These are phyloP conservation scores for Drosophila asahinai DNA, from an alignment of 1,140 invertebrate species.

Conservation along the genomic window DNA sequence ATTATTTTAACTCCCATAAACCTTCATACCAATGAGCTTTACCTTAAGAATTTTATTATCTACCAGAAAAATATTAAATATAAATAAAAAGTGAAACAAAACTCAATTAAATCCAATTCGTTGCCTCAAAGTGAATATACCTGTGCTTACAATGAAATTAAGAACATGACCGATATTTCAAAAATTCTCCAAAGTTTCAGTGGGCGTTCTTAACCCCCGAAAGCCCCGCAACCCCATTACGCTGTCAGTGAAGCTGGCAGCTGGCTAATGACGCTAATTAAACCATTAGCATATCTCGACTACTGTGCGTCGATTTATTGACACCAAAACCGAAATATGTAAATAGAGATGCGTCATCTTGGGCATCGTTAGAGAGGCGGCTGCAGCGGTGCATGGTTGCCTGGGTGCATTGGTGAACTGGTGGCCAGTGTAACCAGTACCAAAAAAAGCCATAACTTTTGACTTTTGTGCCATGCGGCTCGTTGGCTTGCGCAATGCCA, in stretches of 20 bases:
- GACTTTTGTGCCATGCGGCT: constrained; percentile 59
- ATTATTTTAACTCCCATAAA: too few relatives aligned
- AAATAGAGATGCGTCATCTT: constrained; percentile 75
- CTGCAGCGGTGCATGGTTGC: constrained; percentile 16
- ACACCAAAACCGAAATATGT: constrained; percentile 64
- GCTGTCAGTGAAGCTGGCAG: neutral
- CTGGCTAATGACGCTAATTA: constrained; percentile 57
- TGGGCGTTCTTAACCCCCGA: neutral
- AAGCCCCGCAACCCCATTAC: neutral
- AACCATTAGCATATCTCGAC: constrained; percentile 58
- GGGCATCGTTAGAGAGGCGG: constrained; percentile 34
- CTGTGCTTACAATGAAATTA: neutral
- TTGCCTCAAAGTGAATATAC: too few relatives aligned
- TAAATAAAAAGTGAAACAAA: too few relatives aligned
- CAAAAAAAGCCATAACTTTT: constrained; percentile 69
- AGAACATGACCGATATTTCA: neutral
- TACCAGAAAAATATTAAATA: too few relatives aligned
- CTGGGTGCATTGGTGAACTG: constrained; percentile 25
- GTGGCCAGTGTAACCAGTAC: constrained; percentile 15
- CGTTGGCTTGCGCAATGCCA: constrained; percentile 49
- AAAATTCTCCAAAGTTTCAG: neutral
- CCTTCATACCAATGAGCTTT: too few relatives aligned
- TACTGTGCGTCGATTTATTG: constrained; percentile 61
- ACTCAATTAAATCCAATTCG: neutral
- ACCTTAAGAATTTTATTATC: too few relatives aligned